Base-by-base conservation (phyloP, 2,797 vertebrate genomes). In the Menidia menidia region DNA sequence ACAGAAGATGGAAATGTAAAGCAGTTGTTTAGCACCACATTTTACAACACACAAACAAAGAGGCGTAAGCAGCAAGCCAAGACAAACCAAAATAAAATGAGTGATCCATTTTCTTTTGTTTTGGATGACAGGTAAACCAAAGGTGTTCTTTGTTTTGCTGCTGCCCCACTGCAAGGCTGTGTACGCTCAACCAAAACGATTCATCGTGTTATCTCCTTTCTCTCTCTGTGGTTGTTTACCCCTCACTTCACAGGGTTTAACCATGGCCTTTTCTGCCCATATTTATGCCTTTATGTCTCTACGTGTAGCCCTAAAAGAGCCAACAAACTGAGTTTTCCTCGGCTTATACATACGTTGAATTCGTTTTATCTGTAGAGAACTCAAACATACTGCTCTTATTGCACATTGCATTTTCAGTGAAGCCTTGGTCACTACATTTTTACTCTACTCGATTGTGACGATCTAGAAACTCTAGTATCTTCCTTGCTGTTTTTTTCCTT, bases 91-190 rank as follows among this genome's bases (percentile, higher is more conserved):
- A 63, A 68, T 7, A 43, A 56, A 66, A 35, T 57, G 32, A 81
- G 25, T 6, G 42, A 62, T 72, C 18, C 1, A 15, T 60, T 54
- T 43, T 39, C 12, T 31, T 69, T 66, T 62, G 42, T 45, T 61
- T 78, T 77, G 42, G 62, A 55, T 66, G 56, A 50, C 8, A 65
- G 33, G 62, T 33, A 67, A 67, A 69, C 9, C 64, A 68, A 78
- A 68, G 51, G 62, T 69, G 67, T 0, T 54, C 64, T 73, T 69
- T 61, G 0, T 55, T 52, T 11, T 68, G 72, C 70, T 11, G 56
- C 31, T 70, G 30, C 8, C 72, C 50, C 25, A 45, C 74, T 69
- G 71, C 71, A 75, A 73, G 11, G 47, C 59, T 50, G 57, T 65
- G 19, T 18, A 44, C 53, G 48, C 64, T 61, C 56, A 66, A 56